phyloP scores from a whole-genome alignment of 2,113 vertebrate genomes.

The Oxyruncus cristatus region DNA sequence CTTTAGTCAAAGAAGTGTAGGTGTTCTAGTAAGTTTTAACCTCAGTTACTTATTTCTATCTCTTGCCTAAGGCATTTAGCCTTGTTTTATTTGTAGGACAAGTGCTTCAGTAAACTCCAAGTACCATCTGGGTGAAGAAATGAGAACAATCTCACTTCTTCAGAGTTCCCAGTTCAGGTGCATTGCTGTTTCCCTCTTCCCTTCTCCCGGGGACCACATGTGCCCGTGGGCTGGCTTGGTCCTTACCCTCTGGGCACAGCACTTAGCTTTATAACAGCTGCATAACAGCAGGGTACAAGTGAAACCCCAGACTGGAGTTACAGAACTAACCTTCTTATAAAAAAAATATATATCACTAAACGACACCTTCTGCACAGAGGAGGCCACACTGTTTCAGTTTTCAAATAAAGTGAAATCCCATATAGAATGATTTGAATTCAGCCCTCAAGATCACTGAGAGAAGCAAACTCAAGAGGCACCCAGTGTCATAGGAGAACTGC shows the following conservation, averaged over 20 bases:
- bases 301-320: background rate
- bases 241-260: background rate
- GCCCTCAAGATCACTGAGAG: background rate
- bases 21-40: background rate
- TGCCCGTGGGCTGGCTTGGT: background rate
- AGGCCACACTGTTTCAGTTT: background rate
- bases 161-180: background rate
- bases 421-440: background rate
- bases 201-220: background rate
- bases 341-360: background rate
- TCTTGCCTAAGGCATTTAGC: background rate
- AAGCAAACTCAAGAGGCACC: background rate
- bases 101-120: background rate
- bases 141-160: background rate
- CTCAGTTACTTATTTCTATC: background rate
- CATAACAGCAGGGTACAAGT: fast-evolving
- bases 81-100: background rate
- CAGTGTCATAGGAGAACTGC: background rate
- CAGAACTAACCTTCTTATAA: background rate
- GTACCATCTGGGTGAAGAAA: background rate
- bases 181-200: background rate
- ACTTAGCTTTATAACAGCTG: background rate
- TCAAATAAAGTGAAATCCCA: background rate
- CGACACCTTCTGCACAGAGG: background rate
- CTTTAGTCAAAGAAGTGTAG: background rate